A percentile compares a stretch with the other conserved stretches of the same genome.
These are phyloP conservation scores for Euclidia mi DNA, from an alignment of 2,888 invertebrate species.

Conservation along the genomic window DNA sequence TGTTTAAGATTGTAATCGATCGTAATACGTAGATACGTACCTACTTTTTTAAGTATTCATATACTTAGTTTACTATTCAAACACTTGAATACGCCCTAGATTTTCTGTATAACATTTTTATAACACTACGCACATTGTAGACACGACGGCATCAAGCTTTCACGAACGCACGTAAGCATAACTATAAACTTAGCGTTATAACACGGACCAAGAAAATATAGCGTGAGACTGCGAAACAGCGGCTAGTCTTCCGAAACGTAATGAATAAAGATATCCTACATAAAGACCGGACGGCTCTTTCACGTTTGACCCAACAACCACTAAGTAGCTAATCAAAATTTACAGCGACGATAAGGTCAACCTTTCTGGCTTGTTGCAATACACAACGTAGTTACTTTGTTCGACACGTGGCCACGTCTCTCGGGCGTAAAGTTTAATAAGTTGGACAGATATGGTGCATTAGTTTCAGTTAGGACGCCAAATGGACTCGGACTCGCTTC, in stretches of 20 bases:
- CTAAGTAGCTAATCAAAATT: conserved; percentile 36
- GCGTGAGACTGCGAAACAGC: too few species aligned
- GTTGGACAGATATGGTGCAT: conserved; percentile 79
- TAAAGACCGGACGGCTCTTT: background rate
- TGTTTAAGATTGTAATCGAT: too few species aligned
- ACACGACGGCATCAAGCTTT: too few species aligned
- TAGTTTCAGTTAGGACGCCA: conserved; percentile 76
- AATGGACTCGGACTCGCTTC: conserved; percentile 72
- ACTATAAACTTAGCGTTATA: too few species aligned
- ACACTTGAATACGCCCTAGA: too few species aligned
- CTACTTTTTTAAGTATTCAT: too few species aligned
- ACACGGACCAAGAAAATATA: too few species aligned
- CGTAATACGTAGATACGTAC: too few species aligned
- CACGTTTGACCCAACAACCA: conserved; percentile 14
- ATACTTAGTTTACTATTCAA: too few species aligned
- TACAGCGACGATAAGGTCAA: conserved; percentile 40
- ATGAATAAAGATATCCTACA: background rate
- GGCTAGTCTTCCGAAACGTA: background rate
- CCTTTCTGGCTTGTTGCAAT: conserved; percentile 42
- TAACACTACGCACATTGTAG: too few species aligned
- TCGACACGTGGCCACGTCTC: conserved; percentile 71
- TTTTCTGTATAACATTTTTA: too few species aligned
- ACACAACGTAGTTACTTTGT: conserved; percentile 53
- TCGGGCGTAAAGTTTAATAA: conserved; percentile 78
- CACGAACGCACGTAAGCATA: too few species aligned